Evolutionary conservation across 2,797 vertebrate genomes (phyloP).

Genomic region (Pipistrellus nathusii): DNA sequence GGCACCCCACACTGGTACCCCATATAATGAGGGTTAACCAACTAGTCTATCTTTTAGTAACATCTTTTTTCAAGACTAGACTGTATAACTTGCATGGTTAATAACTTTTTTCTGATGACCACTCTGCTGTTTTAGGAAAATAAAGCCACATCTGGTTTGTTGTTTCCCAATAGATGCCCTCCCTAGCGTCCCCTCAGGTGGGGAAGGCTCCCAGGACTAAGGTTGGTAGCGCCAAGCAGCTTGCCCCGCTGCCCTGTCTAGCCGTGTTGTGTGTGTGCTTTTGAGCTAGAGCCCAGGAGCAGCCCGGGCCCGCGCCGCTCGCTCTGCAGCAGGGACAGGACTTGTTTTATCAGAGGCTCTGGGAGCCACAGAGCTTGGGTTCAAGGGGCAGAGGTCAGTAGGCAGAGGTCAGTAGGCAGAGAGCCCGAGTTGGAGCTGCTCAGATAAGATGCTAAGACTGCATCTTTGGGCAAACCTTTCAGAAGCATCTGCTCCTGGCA

Average conservation of each 20-base stretch:
- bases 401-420: not conserved
- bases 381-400: not conserved
- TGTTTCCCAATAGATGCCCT: slow-evolving; percentile 89
- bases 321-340: not conserved
- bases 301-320: not conserved
- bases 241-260: slow-evolving; percentile 82
- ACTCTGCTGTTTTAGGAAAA: slow-evolving; percentile 73
- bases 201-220: slow-evolving; percentile 91
- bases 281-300: slow-evolving; percentile 78
- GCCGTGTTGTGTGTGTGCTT: slow-evolving; percentile 80
- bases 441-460: not conserved
- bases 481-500: not conserved
- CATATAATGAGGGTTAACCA: not conserved
- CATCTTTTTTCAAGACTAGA: not conserved
- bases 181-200: slow-evolving; percentile 92
- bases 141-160: slow-evolving; percentile 76
- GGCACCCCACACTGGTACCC: not conserved
- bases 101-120: slow-evolving; percentile 67
- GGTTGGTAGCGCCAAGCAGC: slow-evolving; percentile 91
- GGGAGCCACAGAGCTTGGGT: not conserved
- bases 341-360: not conserved
- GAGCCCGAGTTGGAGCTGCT: fast-evolving
- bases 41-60: not conserved
- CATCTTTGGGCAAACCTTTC: not conserved
- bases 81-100: slow-evolving; percentile 51